phyloP scores from a whole-genome alignment of 2,113 vertebrate species.

The Limanda limanda region DNA sequence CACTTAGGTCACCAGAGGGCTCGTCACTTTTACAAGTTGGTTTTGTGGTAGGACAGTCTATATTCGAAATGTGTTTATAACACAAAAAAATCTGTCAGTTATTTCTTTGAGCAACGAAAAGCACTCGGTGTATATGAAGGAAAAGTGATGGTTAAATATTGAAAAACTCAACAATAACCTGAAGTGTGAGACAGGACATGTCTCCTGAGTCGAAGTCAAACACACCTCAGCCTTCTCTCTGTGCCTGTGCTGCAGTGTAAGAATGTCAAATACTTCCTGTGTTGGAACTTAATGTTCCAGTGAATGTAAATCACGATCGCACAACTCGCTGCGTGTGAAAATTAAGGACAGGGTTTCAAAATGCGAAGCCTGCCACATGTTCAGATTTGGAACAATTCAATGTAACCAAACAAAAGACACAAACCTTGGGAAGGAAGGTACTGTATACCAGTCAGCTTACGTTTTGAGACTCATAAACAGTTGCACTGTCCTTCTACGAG shows the following conservation, averaged over 20 bases:
- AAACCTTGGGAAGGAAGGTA: not conserved
- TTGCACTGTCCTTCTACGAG: not conserved
- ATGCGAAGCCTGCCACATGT: not conserved
- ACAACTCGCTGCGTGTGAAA: not conserved
- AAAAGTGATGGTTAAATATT: not conserved
- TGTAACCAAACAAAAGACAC: not conserved
- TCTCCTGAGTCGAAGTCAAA: too few species aligned
- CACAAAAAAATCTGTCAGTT: not conserved
- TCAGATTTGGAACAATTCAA: not conserved
- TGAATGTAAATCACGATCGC: constrained; percentile 1
- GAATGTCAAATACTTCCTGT: constrained; percentile 6
- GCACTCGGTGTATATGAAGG: not conserved
- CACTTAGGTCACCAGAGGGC: not conserved
- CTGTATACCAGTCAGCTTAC: too few species aligned
- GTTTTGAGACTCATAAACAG: not conserved
- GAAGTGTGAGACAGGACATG: too few species aligned
- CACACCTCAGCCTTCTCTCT: not conserved
- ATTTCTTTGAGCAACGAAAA: not conserved
- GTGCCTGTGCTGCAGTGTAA: not conserved
- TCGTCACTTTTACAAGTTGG: not conserved
- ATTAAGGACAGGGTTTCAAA: not conserved
- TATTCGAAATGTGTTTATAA: not conserved
- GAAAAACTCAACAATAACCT: not conserved
- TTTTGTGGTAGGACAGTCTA: not conserved
- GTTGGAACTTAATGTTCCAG: constrained; percentile 10